These are phyloP conservation scores for Acleris holmiana DNA, from an alignment of 2,888 invertebrate species.

Conservation along the genomic window DNA sequence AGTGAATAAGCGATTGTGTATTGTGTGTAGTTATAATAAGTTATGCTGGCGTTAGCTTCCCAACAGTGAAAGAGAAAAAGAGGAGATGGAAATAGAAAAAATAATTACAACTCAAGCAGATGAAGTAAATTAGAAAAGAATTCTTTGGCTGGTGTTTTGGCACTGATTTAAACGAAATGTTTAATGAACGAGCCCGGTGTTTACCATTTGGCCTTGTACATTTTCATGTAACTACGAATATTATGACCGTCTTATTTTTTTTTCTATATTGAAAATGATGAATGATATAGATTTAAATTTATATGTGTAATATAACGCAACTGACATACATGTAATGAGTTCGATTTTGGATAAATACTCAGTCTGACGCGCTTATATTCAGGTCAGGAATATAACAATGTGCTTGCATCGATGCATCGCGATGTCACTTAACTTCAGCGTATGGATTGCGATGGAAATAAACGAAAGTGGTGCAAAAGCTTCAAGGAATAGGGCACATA, in stretches of 20 bases:
- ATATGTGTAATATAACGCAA: too few species aligned
- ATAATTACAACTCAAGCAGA: slow-evolving; percentile 22
- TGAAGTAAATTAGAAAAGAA: slow-evolving; percentile 30
- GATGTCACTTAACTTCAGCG: slow-evolving; percentile 17
- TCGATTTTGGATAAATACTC: slow-evolving; percentile 1
- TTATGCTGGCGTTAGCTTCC: slow-evolving; percentile 2
- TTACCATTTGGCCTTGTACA: slow-evolving; percentile 12
- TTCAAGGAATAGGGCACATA: slow-evolving; percentile 41
- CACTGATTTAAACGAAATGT: slow-evolving; percentile 29
- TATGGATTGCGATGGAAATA: slow-evolving; percentile 8
- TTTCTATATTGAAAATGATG: too few species aligned
- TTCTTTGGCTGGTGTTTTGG: slow-evolving; percentile 31
- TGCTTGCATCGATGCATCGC: slow-evolving; percentile 14
- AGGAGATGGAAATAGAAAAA: slow-evolving; percentile 5
- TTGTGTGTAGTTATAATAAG: neutral
- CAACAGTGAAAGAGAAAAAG: slow-evolving; percentile 12
- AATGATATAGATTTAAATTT: too few species aligned
- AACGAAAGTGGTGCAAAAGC: slow-evolving; percentile 17
- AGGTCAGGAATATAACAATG: slow-evolving; percentile 39
- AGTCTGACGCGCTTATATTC: slow-evolving; percentile 30
- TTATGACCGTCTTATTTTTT: neutral
- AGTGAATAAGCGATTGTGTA: neutral
- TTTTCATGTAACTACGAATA: slow-evolving; percentile 7
- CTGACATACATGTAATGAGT: too few species aligned
- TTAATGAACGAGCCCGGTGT: slow-evolving; percentile 17